Base-by-base conservation (phyloP, 2,113 vertebrate species). In the Platysteira castanea region DNA sequence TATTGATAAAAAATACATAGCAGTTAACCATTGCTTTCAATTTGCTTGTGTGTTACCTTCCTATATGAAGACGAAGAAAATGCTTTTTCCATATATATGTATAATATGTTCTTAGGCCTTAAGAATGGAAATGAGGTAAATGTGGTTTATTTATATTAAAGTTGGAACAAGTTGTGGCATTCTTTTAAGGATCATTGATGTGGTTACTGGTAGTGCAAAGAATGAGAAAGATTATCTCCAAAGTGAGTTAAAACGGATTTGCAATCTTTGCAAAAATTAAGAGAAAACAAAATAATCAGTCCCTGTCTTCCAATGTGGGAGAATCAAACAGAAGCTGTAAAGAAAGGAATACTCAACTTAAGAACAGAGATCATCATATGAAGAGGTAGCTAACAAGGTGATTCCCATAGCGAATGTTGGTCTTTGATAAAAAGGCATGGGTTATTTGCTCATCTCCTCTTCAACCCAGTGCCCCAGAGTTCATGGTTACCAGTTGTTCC, bases 401-500 rank as follows among this genome's bases (percentile, higher is more conserved):
- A 42, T 77, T 89, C 35, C 12, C 7, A 39, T 75, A 33, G 18
- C 26, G 13, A 63, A 41, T 57, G 5, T 35, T 87, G 47, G 8
- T 18, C 50, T 84, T 74, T 13, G 15, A 28, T 78, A 33, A 46
- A 63, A 87, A 42, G 23, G 5, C 5, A 4, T 12, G 26, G 31
- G 3, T 1, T 82, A 7, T 74, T 80, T 93, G 24, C 9, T 77
- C 1, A 16, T 76, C 11, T 23, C 9, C 4, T 80, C 11, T 84
- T 27, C 41, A 71, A 0, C 9, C 1, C 1, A 17, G 2, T 77
- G n/a, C 13, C 6, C 27, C 26, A 13, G 18, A 39, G 21, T 73
- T 63, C 5, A 0, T 33, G 57, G 42, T 33, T 87, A 20, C 33
- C 21, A 9, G 6, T 30, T 84, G 28, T 24, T 33, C 6, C 13